Conservation (phyloP, 2,888 invertebrate species). For the Bruchidius siliquastri region DNA sequence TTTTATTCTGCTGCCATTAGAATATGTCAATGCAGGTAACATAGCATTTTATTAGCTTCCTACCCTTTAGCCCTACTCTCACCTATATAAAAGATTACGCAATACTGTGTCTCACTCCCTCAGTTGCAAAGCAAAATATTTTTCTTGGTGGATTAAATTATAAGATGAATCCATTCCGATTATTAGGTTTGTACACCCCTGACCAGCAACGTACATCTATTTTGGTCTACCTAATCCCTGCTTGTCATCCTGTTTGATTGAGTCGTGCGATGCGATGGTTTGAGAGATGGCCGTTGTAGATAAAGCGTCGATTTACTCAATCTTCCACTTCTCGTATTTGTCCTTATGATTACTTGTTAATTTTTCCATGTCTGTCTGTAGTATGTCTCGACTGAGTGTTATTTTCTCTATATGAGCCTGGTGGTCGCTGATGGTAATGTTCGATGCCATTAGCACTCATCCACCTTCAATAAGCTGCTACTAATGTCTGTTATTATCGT, state of each 20-base stretch:
- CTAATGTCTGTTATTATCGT: not conserved
- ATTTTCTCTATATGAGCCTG: not conserved
- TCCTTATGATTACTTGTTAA: not conserved
- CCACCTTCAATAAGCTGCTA: not conserved
- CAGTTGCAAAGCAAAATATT: no score
- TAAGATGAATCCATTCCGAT: no score
- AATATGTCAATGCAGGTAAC: no score
- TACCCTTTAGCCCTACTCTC: no score
- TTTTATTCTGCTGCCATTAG: no score
- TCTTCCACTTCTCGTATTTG: not conserved
- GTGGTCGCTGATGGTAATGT: not conserved
- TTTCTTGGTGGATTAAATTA: no score
- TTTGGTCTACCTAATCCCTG: not conserved
- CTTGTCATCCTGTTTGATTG: not conserved
- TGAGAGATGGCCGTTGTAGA: not conserved
- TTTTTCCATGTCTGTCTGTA: not conserved
- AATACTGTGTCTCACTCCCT: no score
- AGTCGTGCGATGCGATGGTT: not conserved
- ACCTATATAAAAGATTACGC: no score
- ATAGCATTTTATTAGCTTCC: no score
- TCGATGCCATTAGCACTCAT: not conserved
- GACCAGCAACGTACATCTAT: not conserved
- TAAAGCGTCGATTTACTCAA: not conserved
- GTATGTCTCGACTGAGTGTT: not conserved
- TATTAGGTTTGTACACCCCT: not conserved